A percentile compares a stretch with the other conserved stretches of the same genome.
Evolutionary conservation across 2,888 invertebrate species (phyloP).

Genomic region (Penaeus monodon): DNA sequence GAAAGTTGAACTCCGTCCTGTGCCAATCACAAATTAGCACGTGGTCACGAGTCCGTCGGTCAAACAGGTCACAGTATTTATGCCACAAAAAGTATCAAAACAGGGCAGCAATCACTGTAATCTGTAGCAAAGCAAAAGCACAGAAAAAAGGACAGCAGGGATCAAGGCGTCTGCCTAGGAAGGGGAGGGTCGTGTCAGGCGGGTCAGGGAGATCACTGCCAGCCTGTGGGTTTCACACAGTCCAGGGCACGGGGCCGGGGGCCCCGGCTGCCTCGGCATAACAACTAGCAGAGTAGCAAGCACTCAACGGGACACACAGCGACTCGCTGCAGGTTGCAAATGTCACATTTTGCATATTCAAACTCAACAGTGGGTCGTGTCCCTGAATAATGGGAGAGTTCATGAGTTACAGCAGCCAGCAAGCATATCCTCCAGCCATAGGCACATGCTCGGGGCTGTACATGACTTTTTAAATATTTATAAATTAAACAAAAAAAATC

Average conservation of each 20-base stretch:
- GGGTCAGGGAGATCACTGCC: neutral
- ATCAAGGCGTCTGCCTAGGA: constrained; percentile 35
- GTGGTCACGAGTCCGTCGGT: constrained; percentile 34
- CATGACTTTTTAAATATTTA: constrained; percentile 58
- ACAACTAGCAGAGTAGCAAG: constrained; percentile 53
- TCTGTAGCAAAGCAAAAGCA: constrained; percentile 50
- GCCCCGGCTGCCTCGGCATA: constrained; percentile 42
- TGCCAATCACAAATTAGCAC: constrained; percentile 44
- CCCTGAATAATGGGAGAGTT: constrained; percentile 49
- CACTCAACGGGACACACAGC: constrained; percentile 45
- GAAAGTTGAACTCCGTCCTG: constrained; percentile 49
- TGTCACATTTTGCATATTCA: constrained; percentile 57
- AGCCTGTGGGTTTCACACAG: constrained; percentile 26
- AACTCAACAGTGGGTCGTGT: constrained; percentile 50
- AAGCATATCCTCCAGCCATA: constrained; percentile 57
- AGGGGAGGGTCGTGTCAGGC: constrained; percentile 25
- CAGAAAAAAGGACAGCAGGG: constrained; percentile 53
- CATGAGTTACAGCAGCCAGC: constrained; percentile 55
- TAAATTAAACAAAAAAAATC: constrained; percentile 65
- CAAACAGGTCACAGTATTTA: constrained; percentile 18
- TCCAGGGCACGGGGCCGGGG: constrained; percentile 53
- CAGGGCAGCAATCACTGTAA: constrained; percentile 16
- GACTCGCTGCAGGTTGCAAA: constrained; percentile 53
- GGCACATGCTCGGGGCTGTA: constrained; percentile 62
- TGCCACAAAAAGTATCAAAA: constrained; percentile 24